Percentiles rank a stretch among this genome's conserved stretches.
Conservation (phyloP, 2,888 invertebrate genomes). For the Sarcophaga variegata region DNA sequence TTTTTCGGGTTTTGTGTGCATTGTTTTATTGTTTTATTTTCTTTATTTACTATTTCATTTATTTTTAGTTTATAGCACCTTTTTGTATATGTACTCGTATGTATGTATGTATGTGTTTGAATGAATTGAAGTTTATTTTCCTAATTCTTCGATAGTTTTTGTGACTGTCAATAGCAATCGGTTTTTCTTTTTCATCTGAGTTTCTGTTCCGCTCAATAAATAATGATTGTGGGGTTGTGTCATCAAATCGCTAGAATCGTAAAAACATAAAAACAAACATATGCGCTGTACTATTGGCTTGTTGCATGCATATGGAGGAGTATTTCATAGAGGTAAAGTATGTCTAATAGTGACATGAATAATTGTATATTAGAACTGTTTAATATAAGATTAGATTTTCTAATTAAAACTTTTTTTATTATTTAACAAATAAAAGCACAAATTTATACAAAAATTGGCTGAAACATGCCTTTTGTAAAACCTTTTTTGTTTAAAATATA, state of each 20-base stretch:
- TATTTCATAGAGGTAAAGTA: too few relatives aligned
- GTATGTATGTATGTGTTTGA: background rate
- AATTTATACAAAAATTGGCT: too few relatives aligned
- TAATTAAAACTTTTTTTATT: too few relatives aligned
- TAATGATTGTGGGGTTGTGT: background rate
- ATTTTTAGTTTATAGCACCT: constrained; percentile 15
- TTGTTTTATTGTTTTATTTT: constrained; percentile 12
- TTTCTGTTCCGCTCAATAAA: constrained; percentile 7
- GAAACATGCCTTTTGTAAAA: too few relatives aligned
- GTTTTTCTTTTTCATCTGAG: constrained; percentile 37
- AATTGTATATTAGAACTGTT: too few relatives aligned
- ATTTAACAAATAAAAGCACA: too few relatives aligned
- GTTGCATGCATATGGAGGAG: background rate
- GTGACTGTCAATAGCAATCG: constrained; percentile 20
- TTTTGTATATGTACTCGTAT: background rate
- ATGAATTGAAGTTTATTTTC: background rate
- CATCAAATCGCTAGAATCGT: background rate
- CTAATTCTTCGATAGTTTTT: background rate
- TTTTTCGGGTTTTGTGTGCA: constrained; percentile 7
- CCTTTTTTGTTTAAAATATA: too few relatives aligned
- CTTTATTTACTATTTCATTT: constrained; percentile 20
- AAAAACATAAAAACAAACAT: background rate
- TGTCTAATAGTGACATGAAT: too few relatives aligned
- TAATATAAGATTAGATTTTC: too few relatives aligned
- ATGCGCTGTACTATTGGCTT: too few relatives aligned